These are phyloP conservation scores for Drosophila ironensis DNA, from an alignment of 1,140 invertebrate species.

Conservation along the genomic window DNA sequence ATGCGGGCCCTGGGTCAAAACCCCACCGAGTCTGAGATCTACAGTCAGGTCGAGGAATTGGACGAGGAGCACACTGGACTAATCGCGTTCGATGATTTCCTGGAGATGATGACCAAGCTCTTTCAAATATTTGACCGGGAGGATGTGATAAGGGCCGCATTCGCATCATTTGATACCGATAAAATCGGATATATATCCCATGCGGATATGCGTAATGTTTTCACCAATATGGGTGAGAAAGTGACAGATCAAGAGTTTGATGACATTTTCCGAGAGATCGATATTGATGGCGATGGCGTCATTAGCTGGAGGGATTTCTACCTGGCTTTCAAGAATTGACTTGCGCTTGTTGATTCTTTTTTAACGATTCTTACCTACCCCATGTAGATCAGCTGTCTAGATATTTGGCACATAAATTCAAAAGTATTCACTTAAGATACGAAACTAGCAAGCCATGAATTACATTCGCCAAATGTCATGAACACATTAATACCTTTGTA, in stretches of 20 bases:
- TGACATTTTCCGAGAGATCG: conserved; percentile 42
- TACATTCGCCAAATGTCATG: no score
- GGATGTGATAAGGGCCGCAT: conserved; percentile 16
- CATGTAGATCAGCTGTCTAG: no score
- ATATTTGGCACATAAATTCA: no score
- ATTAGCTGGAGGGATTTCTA: conserved; percentile 20
- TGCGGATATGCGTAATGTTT: conserved; percentile 11
- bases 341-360: background rate
- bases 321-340: background rate
- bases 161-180: conserved; percentile 32
- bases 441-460: no score
- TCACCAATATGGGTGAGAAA: conserved; percentile 17
- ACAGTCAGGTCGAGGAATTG: conserved; percentile 25
- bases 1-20: conserved; percentile 26
- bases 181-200: conserved; percentile 8
- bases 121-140: conserved; percentile 1
- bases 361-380: no score
- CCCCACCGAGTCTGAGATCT: conserved; percentile 44
- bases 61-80: conserved; percentile 22
- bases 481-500: no score
- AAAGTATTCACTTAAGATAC: no score
- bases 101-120: conserved; percentile 5
- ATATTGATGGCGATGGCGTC: conserved; percentile 33
- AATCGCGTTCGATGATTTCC: conserved; percentile 17
- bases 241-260: conserved; percentile 35